Evolutionary conservation across 2,113 vertebrate genomes (phyloP), one percentile per base, ranked within the genome.

Genomic region (Scopus umbretta): DNA sequence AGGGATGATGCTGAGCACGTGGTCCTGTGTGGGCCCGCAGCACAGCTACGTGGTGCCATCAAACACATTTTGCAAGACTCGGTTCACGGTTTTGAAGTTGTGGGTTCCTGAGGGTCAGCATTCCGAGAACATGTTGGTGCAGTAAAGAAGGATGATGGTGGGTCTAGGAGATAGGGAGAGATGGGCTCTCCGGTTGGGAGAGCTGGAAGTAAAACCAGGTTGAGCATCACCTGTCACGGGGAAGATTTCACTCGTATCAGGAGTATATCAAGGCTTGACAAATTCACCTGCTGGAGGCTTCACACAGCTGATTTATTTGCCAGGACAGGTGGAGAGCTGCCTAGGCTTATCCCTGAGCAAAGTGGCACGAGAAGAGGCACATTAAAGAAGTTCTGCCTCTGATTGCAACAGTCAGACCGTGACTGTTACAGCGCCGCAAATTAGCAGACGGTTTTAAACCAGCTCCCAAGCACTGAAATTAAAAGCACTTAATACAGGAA

Each of bases 401-500:
- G 90, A 94, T 18, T 87, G 47, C 88, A 88, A 49, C 56, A 78
- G 74, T 0, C 1, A 56, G 86, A 92, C 36, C 1, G 0, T 8
- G 9, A 82, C 74, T 71, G 91, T 83, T 92, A 78, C 61, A 81
- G 89, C 3, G 0, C 86, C 2, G 12, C 95, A 97, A 97, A 95
- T 94, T 91, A 96, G 94, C 86, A 94, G 89, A 84, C 8, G 5
- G 89, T 83, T 94, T 96, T 93, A 97, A 97, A 95, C 81, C 87
- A 86, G 84, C 94, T 96, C 91, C 86, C 90, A 96, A 82, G 92
- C 96, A 85, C 87, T 61, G 94, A 96, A 96, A 97, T 97, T 97
- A 96, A 97, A 97, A 96, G 95, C 88, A 92, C 94, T 97, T 97
- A 97, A 97, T 96, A 95, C 86, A 97, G 94, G 95, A 96, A 95